These are phyloP conservation scores for Halesus radiatus DNA, from an alignment of 1,140 invertebrate genomes.

Conservation along the genomic window DNA sequence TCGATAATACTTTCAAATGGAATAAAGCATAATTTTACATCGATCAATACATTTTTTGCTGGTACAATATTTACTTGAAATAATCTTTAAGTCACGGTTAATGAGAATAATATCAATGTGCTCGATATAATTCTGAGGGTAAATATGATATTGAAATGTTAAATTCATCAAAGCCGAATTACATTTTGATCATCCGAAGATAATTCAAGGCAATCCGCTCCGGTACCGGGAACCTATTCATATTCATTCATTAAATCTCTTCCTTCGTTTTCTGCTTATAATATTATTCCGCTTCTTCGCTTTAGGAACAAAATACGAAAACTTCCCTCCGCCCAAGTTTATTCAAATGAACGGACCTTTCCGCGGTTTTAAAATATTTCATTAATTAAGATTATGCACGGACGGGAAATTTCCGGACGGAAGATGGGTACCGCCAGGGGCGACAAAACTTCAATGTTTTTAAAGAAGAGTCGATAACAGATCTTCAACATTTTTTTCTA, in stretches of 20 bases:
- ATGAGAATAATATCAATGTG: no score
- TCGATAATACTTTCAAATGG: no score
- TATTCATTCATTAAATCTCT: conserved; percentile 8
- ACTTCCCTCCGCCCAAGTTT: conserved; percentile 5
- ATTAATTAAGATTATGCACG: conserved; percentile 45
- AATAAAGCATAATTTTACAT: no score
- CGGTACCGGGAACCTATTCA: no score
- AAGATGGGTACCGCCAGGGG: not conserved
- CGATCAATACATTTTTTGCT: no score
- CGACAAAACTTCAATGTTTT: no score
- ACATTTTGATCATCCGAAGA: not conserved
- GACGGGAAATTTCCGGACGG: conserved; percentile 22
- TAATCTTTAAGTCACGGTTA: no score
- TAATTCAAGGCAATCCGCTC: not conserved
- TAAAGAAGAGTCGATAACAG: no score
- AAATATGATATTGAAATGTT: no score
- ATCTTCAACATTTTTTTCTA: no score
- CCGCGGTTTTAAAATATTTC: conserved; percentile 36
- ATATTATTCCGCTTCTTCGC: conserved; percentile 22
- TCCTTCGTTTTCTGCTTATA: not conserved
- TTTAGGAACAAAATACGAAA: not conserved
- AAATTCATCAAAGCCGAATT: not conserved
- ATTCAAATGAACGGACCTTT: conserved; percentile 35
- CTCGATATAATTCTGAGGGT: no score
- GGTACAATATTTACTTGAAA: no score